Conservation (phyloP, 2,113 vertebrate species). For the Eulacestoma nigropectus region DNA sequence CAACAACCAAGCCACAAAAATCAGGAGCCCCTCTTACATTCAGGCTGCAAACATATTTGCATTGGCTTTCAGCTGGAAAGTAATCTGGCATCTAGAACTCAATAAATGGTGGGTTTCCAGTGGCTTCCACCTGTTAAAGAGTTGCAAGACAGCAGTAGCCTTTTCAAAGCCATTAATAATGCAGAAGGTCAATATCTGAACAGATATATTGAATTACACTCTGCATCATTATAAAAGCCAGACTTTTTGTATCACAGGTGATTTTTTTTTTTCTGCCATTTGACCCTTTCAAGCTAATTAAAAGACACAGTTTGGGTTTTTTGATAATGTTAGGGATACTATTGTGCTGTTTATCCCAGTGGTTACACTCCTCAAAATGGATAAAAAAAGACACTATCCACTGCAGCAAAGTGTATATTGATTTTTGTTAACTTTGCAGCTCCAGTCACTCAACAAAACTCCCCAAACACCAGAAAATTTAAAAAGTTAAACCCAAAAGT, state of each 20-base stretch:
- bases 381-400: background rate
- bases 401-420: background rate
- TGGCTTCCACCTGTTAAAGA: conserved; percentile 31
- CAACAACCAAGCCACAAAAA: background rate
- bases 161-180: conserved; percentile 55
- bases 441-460: background rate
- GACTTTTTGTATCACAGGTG: background rate
- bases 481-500: background rate
- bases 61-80: conserved; percentile 28
- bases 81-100: background rate
- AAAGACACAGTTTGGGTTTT: background rate
- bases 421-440: background rate
- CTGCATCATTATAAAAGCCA: background rate
- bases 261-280: background rate
- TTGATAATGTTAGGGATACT: background rate
- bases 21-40: background rate
- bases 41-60: background rate
- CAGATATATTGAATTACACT: conserved; percentile 43
- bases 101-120: conserved; percentile 47
- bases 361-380: background rate
- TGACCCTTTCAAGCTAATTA: conserved; percentile 24
- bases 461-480: background rate
- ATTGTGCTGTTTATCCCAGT: background rate
- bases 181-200: conserved; percentile 47
- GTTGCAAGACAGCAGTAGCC: conserved; percentile 19